Evolutionary conservation across 1,140 invertebrate genomes (phyloP).

Genomic region (Chelonus insularis): DNA sequence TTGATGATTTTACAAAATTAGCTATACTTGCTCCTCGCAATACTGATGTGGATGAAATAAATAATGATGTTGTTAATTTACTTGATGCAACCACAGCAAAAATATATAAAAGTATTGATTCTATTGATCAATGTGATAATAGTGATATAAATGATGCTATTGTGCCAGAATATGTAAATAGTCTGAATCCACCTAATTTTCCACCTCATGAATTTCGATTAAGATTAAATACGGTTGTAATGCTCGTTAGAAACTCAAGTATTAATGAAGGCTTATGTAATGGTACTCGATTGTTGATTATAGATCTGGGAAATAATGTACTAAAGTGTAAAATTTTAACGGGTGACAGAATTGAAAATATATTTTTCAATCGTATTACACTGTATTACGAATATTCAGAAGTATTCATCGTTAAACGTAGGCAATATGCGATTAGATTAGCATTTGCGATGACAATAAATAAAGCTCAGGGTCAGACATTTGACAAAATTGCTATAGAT

Average conservation of each 20-base stretch:
- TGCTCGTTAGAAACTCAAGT: slow-evolving; percentile 30
- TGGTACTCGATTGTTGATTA: slow-evolving; percentile 25
- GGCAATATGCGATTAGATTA: too few relatives aligned
- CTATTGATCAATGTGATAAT: slow-evolving; percentile 16
- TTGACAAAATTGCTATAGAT: too few relatives aligned
- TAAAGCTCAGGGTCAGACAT: too few relatives aligned
- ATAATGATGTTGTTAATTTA: slow-evolving; percentile 28
- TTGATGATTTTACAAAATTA: background rate
- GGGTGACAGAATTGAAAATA: slow-evolving; percentile 11
- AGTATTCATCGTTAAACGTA: too few relatives aligned
- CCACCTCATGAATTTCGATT: slow-evolving; percentile 32
- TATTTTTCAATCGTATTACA: slow-evolving; percentile 8
- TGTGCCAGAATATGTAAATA: slow-evolving; percentile 31
- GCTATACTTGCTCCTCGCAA: background rate
- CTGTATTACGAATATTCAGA: too few relatives aligned
- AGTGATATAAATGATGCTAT: background rate
- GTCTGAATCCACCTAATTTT: slow-evolving; percentile 20
- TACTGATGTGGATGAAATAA: slow-evolving; percentile 30
- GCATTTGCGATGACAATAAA: too few relatives aligned
- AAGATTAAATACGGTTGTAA: slow-evolving; percentile 29
- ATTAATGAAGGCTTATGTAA: slow-evolving; percentile 27
- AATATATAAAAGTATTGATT: slow-evolving; percentile 13
- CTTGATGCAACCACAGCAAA: background rate
- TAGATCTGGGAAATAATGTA: slow-evolving; percentile 24
- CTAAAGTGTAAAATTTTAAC: slow-evolving; percentile 32